Evolutionary conservation across 2,888 invertebrate genomes (phyloP), one percentile per base, ranked within the genome.

Genomic region (Lasioglossum oenotherae): DNA sequence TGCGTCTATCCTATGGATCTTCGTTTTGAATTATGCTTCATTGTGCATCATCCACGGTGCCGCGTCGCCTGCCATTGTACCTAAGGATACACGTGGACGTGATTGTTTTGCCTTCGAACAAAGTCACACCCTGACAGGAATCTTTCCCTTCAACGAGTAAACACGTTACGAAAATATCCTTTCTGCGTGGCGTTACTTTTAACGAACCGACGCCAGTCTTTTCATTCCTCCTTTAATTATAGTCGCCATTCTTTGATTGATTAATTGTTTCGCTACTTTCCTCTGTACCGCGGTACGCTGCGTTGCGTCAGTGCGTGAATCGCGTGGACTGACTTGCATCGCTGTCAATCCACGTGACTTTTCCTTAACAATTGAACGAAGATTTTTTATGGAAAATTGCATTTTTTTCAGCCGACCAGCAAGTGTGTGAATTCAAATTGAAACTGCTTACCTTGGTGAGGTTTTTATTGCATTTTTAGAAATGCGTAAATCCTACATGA

Each of bases 1-100:
- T 53, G 41, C 81, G 38, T 38, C 60, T 74, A 12, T 73, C 67
- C 46, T 49, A n/a, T 67, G 69, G 72, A 82, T 87, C 80, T 73
- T 78, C 86, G 64, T 83, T 81, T 69, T 78, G 83, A 80, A 86
- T 87, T 87, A 81, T 81, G 81, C 81, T 46, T 86, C 71, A 84
- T 84, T 84, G 84, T 79, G 41, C 78, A 60, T 53, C 31, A 38
- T 60, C n/a, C 41, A 35, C 49, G 76, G 64, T 78, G n/a, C 60
- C 64, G 74, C 69, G 35, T 23, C 38, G 38, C 67, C 57, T 35
- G 64, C 44, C 69, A 82, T 80, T 82, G 80, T 74, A 60, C 78
- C 78, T 69, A 74, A 74, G 49, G 35, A 75, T 78, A 80, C 71
- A n/a, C 60, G 81, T 14, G 49, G 41, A 75, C 74, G 60, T 38